Percentiles rank a stretch among this genome's conserved stretches.
phyloP scores from a whole-genome alignment of 2,113 vertebrate genomes.

The Sinocyclocheilus rhinocerous region DNA sequence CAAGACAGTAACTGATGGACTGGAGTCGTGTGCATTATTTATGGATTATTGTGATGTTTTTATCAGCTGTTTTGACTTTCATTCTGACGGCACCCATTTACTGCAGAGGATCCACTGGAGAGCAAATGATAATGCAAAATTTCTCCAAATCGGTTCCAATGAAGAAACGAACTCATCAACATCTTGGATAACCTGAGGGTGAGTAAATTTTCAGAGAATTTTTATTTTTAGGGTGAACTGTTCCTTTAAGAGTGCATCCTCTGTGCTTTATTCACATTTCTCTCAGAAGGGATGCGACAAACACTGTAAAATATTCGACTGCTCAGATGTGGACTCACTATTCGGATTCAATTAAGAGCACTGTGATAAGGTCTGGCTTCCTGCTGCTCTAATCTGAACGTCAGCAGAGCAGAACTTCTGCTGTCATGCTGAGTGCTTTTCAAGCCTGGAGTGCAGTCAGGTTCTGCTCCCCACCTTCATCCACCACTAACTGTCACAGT shows the following conservation, averaged over 20 bases:
- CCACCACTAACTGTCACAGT: neutral
- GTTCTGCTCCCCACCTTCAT: conserved; percentile 1
- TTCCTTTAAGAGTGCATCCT: neutral
- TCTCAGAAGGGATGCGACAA: too few species aligned
- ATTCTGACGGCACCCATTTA: neutral
- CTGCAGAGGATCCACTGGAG: neutral
- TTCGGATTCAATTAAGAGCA: conserved; percentile 47
- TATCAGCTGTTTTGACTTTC: neutral
- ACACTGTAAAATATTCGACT: conserved; percentile 37
- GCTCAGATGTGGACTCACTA: conserved; percentile 14
- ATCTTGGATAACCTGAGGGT: too few species aligned
- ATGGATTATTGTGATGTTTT: neutral
- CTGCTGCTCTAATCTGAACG: conserved; percentile 47
- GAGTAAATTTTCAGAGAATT: too few species aligned
- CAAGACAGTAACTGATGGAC: neutral
- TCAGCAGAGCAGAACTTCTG: conserved; percentile 36
- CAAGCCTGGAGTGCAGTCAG: conserved; percentile 7
- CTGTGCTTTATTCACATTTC: too few species aligned
- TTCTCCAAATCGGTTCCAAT: too few species aligned
- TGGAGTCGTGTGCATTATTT: neutral
- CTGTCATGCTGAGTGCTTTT: conserved; percentile 19
- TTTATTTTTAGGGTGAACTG: too few species aligned
- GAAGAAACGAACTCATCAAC: too few species aligned
- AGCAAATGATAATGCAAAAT: too few species aligned
- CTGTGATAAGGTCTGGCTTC: conserved; percentile 37